These are phyloP conservation scores for Gymnoscopelus microlampas DNA, from an alignment of 2,797 vertebrate genomes.

Conservation along the genomic window DNA sequence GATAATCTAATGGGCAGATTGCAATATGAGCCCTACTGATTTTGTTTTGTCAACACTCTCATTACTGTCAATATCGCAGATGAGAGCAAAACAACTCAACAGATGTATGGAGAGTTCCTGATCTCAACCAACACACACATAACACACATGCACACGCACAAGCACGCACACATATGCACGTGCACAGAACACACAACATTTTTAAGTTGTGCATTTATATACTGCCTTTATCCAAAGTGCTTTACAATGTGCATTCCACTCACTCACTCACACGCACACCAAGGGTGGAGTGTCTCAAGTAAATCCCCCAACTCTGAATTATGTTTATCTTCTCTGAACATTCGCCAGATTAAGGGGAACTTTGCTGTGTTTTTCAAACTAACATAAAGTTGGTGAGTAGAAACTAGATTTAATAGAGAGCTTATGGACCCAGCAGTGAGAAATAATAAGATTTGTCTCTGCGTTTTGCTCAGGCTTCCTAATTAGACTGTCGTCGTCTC, in stretches of 20 bases:
- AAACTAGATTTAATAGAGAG: slow-evolving; percentile 15
- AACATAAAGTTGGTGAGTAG: slow-evolving; percentile 22
- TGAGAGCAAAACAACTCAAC: too few relatives aligned
- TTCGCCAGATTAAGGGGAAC: slow-evolving; percentile 47
- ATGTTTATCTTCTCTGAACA: slow-evolving; percentile 51
- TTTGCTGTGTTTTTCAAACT: background rate
- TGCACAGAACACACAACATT: background rate
- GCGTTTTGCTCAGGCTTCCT: slow-evolving; percentile 38
- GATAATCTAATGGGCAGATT: background rate
- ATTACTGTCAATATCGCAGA: too few relatives aligned
- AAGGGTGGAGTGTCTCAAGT: background rate
- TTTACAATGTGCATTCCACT: too few relatives aligned
- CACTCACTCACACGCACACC: background rate
- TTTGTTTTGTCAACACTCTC: background rate
- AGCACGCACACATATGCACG: background rate
- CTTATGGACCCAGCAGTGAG: slow-evolving; percentile 30
- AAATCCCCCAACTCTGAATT: slow-evolving; percentile 28
- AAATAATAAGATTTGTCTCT: slow-evolving; percentile 46
- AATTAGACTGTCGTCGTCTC: slow-evolving; percentile 56
- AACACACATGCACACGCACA: slow-evolving; percentile 1
- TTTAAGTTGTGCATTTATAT: background rate
- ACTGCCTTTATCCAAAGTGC: too few relatives aligned
- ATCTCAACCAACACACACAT: background rate
- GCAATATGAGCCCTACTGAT: background rate
- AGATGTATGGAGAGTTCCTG: background rate